Percentiles rank a stretch among this genome's conserved stretches.
phyloP scores from a whole-genome alignment of 2,797 vertebrate genomes.

The Nyctalus aviator region DNA sequence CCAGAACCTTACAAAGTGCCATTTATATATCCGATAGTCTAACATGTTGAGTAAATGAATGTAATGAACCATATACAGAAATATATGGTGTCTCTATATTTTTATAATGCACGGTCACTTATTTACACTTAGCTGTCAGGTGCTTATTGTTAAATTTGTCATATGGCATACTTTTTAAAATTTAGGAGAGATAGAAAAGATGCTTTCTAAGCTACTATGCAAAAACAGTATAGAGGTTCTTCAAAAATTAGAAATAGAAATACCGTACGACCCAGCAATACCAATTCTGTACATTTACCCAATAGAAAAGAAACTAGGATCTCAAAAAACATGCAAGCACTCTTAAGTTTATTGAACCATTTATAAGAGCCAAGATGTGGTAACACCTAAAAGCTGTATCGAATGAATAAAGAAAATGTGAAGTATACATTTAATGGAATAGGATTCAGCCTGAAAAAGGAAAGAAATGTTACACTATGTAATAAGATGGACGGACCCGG shows the following conservation, averaged over 20 bases:
- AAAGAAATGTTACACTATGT: neutral
- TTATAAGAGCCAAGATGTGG: neutral
- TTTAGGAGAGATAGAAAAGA: neutral
- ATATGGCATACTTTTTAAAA: too few relatives aligned
- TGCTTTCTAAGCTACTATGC: neutral
- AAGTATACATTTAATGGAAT: neutral
- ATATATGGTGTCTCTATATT: neutral
- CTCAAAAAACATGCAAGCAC: neutral
- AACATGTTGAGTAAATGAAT: neutral
- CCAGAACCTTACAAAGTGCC: neutral
- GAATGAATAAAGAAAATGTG: neutral
- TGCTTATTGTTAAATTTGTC: neutral
- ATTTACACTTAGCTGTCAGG: neutral
- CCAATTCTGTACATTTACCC: neutral
- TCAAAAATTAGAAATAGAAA: neutral
- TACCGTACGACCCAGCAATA: neutral
- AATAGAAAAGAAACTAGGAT: neutral
- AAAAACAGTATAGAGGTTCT: neutral
- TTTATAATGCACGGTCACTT: neutral
- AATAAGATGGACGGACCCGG: neutral
- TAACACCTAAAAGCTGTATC: neutral
- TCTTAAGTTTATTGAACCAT: neutral
- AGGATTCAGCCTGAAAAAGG: neutral
- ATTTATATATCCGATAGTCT: neutral
- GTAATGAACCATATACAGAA: neutral